phyloP scores from a whole-genome alignment of 2,888 invertebrate genomes.

The Cheilosia soror region DNA sequence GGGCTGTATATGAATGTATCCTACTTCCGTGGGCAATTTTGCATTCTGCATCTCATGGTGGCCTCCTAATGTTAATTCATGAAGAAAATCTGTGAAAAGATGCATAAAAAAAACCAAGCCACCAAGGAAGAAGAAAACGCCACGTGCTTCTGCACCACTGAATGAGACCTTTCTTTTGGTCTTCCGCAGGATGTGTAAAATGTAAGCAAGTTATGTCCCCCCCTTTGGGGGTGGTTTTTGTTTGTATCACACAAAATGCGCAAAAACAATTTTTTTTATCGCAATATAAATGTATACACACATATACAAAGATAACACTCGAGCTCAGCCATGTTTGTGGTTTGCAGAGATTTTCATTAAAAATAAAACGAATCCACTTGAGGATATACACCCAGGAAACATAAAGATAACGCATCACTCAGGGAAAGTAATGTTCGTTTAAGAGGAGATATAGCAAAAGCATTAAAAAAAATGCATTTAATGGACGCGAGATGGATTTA shows the following conservation, averaged over 20 bases:
- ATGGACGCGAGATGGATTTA: conserved; percentile 45
- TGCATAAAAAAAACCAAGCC: not conserved
- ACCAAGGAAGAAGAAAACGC: conserved; percentile 24
- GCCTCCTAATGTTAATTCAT: conserved; percentile 73
- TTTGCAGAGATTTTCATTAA: conserved; percentile 1
- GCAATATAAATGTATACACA: conserved; percentile 15
- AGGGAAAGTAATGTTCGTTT: conserved; percentile 39
- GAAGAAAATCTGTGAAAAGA: conserved; percentile 21
- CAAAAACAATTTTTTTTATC: conserved; percentile 64
- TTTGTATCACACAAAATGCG: conserved; percentile 68
- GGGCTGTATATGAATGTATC: conserved; percentile 55
- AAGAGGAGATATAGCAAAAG: not conserved
- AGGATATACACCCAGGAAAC: conserved; percentile 58
- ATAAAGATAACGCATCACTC: conserved; percentile 54
- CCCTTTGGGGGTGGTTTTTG: conserved; percentile 21
- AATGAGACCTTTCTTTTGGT: conserved; percentile 28
- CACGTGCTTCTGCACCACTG: conserved; percentile 50
- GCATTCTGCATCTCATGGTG: conserved; percentile 57
- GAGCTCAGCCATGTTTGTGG: not conserved
- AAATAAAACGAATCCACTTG: conserved; percentile 60
- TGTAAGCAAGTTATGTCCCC: conserved; percentile 1
- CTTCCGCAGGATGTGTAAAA: conserved; percentile 23
- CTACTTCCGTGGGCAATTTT: conserved; percentile 46
- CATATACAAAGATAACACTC: conserved; percentile 13
- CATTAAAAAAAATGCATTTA: conserved; percentile 38